Base-by-base conservation (phyloP, 2,888 invertebrate genomes). In the Drosophila merina region DNA sequence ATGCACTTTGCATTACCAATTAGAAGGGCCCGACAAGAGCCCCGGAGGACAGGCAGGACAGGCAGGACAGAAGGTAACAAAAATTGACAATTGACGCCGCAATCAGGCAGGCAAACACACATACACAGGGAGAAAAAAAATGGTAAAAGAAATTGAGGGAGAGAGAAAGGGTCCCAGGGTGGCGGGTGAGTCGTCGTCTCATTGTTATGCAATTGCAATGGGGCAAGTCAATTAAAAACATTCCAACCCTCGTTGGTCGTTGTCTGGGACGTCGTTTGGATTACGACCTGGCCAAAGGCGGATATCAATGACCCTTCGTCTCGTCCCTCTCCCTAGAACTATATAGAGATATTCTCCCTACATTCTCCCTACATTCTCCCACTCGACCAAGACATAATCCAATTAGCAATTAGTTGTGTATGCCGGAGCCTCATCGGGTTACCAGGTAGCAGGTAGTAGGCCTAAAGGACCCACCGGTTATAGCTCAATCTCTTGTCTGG, bases 1-100 rank as follows among this genome's bases (percentile, higher is more conserved):
- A 66, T 83, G 81, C 86, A 84, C 87, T 81, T 81, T 85, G 85
- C 81, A 86, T 86, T 81, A 81, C 76, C 87, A 81, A 86, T 86
- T 86, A 85, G 82, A 71, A 63, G 68, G 57, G 45, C 33, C 54
- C 52, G 55, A 66, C 55, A 47, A 49, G 26, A 25, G 56, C 56
- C 51, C 59, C 30, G 36, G 10, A n/a, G n/a, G 48, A 14, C 25
- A 49, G 30, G 38, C 30, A n/a, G n/a, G 48, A 14, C 25, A 49
- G 30, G 38, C 30, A 12, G 31, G 40, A 72, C 60, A 62, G 63
- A 71, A 71, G 56, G 57, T 52, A 71, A 72, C 55, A 67, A 72
- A 67, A 68, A 67, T 67, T 71, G 87, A 81, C 81, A 76, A 85
- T 87, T 81, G 81, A 76, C 87, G 80, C 82, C 75, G 79, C 82